Conservation (phyloP, 1,140 invertebrate species). For the Drosophila ogumai region DNA sequence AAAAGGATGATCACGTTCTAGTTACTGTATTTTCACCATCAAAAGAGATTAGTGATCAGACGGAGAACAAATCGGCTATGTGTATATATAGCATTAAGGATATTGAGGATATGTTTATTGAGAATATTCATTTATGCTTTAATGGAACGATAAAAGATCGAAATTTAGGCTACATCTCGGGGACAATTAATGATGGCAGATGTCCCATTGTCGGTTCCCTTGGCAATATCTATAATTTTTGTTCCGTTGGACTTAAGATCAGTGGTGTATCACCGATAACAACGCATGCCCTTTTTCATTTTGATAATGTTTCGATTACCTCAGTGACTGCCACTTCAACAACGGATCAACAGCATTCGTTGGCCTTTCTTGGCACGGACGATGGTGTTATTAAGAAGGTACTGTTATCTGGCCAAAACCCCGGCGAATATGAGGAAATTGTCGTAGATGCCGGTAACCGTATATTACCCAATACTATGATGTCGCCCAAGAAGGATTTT, state of each 20-base stretch:
- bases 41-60: conserved; percentile 92
- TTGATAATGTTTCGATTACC: conserved; percentile 92
- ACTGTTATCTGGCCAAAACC: conserved; percentile 88
- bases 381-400: conserved; percentile 92
- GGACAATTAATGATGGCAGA: conserved; percentile 94
- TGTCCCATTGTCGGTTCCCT: conserved; percentile 93
- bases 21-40: conserved; percentile 94
- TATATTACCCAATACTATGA: conserved; percentile 92
- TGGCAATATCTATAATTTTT: conserved; percentile 96
- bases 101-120: conserved; percentile 96
- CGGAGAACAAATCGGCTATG: conserved; percentile 91
- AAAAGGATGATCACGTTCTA: conserved; percentile 91
- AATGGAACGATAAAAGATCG: conserved; percentile 95
- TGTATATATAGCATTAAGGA: conserved; percentile 94
- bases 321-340: conserved; percentile 91
- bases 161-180: conserved; percentile 97
- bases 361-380: conserved; percentile 95
- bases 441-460: conserved; percentile 89
- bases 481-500: conserved; percentile 91
- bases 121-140: conserved; percentile 99
- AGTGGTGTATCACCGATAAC: conserved; percentile 94
- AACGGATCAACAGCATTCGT: conserved; percentile 93
- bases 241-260: conserved; percentile 96
- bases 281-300: conserved; percentile 90
- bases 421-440: conserved; percentile 92